These are phyloP conservation scores for Rousettus madagascariensis DNA, from an alignment of 2,797 vertebrate species.

Conservation along the genomic window DNA sequence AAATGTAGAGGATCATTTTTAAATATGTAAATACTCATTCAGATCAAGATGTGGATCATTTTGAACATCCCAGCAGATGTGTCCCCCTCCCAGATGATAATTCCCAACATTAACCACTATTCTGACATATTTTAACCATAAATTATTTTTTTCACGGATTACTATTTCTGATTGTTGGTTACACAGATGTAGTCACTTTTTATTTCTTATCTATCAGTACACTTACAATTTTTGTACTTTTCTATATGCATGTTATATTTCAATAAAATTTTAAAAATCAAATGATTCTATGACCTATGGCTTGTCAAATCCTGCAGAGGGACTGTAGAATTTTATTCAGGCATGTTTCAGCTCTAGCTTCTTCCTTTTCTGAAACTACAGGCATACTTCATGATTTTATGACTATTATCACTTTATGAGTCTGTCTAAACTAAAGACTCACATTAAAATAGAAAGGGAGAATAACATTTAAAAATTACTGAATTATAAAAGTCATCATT, in stretches of 20 bases:
- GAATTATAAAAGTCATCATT: not conserved
- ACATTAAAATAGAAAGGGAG: conserved; percentile 12
- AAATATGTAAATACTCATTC: not conserved
- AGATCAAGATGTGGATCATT: not conserved
- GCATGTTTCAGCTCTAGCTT: not conserved
- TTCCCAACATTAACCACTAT: not conserved
- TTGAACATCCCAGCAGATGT: not conserved
- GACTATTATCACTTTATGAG: conserved; percentile 44
- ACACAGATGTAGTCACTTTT: not conserved
- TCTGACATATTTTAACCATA: not conserved
- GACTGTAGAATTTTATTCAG: not conserved
- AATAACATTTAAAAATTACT: not conserved
- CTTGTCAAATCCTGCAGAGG: not conserved
- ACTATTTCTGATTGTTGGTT: conserved; percentile 7
- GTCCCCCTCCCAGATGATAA: not conserved
- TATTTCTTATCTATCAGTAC: not conserved
- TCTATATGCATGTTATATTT: not conserved
- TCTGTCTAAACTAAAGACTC: conserved; percentile 11
- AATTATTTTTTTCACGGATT: conserved; percentile 1
- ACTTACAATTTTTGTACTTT: not conserved
- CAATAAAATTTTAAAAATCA: not conserved
- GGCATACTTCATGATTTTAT: conserved; percentile 43
- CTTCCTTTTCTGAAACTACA: conserved; percentile 30
- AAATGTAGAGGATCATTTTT: not conserved
- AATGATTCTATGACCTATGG: not conserved